Conservation (phyloP, 2,888 invertebrate genomes). For the Drosophila longiperda region DNA sequence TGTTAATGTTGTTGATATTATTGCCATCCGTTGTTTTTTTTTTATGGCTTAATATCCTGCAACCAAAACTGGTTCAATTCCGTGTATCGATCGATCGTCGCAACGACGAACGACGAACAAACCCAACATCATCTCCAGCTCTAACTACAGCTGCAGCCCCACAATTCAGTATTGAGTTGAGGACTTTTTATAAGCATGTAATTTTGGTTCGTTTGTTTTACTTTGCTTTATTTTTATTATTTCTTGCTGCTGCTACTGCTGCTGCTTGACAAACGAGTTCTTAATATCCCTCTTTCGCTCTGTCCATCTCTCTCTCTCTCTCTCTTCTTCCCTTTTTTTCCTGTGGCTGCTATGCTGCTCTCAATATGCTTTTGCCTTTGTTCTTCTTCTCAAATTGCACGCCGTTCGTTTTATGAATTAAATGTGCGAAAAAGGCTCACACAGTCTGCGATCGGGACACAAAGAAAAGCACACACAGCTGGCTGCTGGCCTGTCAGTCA, state of each 20-base stretch:
- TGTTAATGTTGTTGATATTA: slow-evolving; percentile 25
- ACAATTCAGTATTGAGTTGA: slow-evolving; percentile 21
- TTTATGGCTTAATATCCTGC: slow-evolving; percentile 76
- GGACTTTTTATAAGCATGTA: background rate
- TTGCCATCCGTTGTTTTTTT: slow-evolving; percentile 29
- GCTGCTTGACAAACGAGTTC: slow-evolving; percentile 55
- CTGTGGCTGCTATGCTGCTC: background rate
- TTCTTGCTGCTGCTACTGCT: slow-evolving; percentile 8
- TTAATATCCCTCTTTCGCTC: background rate
- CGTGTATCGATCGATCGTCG: slow-evolving; percentile 55
- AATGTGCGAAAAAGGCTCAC: slow-evolving; percentile 48
- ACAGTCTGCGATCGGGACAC: slow-evolving; percentile 23
- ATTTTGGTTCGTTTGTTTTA: slow-evolving; percentile 50
- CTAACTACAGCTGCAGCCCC: slow-evolving; percentile 13
- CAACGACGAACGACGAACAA: slow-evolving; percentile 16
- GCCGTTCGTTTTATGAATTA: slow-evolving; percentile 56
- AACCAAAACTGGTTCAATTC: slow-evolving; percentile 71
- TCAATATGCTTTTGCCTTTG: slow-evolving; percentile 40
- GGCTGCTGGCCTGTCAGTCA: slow-evolving; percentile 1
- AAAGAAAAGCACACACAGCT: slow-evolving; percentile 39
- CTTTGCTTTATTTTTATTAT: slow-evolving; percentile 13
- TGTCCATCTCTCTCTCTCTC: slow-evolving; percentile 5
- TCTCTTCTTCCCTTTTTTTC: background rate
- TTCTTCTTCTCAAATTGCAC: slow-evolving; percentile 38
- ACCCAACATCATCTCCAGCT: background rate